Conservation (phyloP, 2,797 vertebrate species). For the Tarsius wallacei region DNA sequence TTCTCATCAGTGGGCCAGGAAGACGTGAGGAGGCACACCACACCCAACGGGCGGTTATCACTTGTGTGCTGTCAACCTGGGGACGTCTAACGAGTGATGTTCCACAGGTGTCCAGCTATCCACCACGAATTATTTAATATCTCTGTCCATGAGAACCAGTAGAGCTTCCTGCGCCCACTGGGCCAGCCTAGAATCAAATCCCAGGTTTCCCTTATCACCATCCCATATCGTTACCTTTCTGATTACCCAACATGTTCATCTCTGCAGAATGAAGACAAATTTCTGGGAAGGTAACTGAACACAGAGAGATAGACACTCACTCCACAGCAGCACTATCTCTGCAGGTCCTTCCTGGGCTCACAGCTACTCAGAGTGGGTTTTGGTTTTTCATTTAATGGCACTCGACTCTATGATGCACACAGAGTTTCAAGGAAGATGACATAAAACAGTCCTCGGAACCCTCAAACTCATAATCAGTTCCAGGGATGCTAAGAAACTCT, state of each 20-base stretch:
- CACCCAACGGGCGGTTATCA: background rate
- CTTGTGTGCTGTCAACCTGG: constrained; percentile 22
- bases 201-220: constrained; percentile 16
- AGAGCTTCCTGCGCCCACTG: constrained; percentile 11
- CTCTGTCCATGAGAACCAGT: constrained; percentile 29
- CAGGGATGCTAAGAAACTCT: background rate
- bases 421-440: background rate
- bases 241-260: background rate
- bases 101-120: constrained; percentile 48
- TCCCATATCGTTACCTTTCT: background rate
- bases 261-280: constrained; percentile 12
- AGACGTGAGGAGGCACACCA: background rate
- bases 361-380: background rate
- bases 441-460: background rate
- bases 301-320: background rate
- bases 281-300: background rate
- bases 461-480: background rate
- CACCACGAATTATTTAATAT: constrained; percentile 62
- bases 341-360: background rate
- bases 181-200: constrained; percentile 23
- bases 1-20: background rate
- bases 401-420: background rate
- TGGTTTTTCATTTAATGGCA: background rate
- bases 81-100: constrained; percentile 3
- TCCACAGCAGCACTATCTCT: rapidly evolving